Conservation (phyloP, 2,797 vertebrate species). For the Enoplosus armatus region DNA sequence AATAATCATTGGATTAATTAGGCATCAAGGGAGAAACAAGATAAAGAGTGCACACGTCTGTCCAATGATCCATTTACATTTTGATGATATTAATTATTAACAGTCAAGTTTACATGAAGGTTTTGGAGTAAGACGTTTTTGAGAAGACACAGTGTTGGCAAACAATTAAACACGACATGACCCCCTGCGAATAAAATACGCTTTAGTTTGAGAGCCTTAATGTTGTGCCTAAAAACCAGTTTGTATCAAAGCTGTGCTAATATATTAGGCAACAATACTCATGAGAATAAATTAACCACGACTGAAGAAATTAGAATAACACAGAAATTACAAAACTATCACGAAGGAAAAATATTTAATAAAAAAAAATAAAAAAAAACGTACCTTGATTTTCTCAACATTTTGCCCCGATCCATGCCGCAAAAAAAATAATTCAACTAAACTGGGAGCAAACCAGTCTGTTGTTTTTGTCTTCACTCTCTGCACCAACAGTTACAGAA, state of each 20-base stretch:
- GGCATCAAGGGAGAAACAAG: slow-evolving; percentile 54
- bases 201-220: background rate
- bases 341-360: background rate
- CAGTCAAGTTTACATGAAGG: slow-evolving; percentile 11
- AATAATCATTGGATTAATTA: slow-evolving; percentile 71
- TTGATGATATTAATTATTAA: slow-evolving; percentile 45
- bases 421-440: background rate
- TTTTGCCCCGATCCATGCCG: slow-evolving; percentile 43
- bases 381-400: slow-evolving; percentile 62
- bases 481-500: slow-evolving; percentile 26
- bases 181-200: background rate
- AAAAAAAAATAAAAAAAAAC: slow-evolving; percentile 13
- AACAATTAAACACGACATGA: background rate
- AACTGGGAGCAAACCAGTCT: slow-evolving; percentile 31
- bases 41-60: slow-evolving; percentile 33
- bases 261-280: background rate
- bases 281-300: background rate
- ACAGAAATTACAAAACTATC: background rate
- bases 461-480: slow-evolving; percentile 13
- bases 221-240: background rate
- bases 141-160: background rate
- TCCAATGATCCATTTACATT: slow-evolving; percentile 42
- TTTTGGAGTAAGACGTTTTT: slow-evolving; percentile 9
- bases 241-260: background rate
- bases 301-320: background rate